Percentiles rank a stretch among this genome's conserved stretches.
Conservation (phyloP, 2,113 vertebrate species). For the Brachionichthys hirsutus region DNA sequence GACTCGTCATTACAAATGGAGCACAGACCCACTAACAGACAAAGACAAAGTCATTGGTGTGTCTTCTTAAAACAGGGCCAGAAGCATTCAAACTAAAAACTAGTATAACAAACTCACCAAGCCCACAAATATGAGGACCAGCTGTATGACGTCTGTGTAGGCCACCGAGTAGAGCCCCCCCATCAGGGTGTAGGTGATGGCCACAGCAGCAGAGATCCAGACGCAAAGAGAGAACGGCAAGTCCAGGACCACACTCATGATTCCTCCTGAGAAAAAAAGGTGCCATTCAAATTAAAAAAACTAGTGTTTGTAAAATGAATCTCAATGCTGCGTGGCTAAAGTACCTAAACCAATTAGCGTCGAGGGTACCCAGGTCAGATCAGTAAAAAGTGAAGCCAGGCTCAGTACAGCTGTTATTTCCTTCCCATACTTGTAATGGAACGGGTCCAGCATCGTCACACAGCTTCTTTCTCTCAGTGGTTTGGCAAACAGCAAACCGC, state of each 20-base stretch:
- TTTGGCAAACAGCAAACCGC: slow-evolving; percentile 11
- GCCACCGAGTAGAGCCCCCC: slow-evolving; percentile 73
- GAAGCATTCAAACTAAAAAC: no score
- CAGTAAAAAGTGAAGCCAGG: slow-evolving; percentile 5
- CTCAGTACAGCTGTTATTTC: neutral
- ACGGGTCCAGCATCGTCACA: slow-evolving; percentile 40
- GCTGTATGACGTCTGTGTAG: slow-evolving; percentile 69
- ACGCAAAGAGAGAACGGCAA: slow-evolving; percentile 50
- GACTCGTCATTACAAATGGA: no score
- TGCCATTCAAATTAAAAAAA: no score
- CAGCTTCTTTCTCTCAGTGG: slow-evolving; percentile 15
- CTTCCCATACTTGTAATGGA: slow-evolving; percentile 34
- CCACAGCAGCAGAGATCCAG: no score
- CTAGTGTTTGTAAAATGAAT: no score
- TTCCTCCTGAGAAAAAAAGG: slow-evolving; percentile 57
- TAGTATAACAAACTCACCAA: slow-evolving; percentile 62
- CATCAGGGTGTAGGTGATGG: slow-evolving; percentile 9
- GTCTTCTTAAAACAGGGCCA: no score
- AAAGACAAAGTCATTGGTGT: no score
- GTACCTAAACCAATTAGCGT: slow-evolving; percentile 75
- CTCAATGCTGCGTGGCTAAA: neutral
- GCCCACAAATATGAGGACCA: slow-evolving; percentile 65
- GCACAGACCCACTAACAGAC: no score
- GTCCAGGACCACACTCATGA: slow-evolving; percentile 68
- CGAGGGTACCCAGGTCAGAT: slow-evolving; percentile 75